Evolutionary conservation across 2,888 invertebrate species (phyloP), one percentile per base, ranked within the genome.

Genomic region (Geotrupes spiniger): DNA sequence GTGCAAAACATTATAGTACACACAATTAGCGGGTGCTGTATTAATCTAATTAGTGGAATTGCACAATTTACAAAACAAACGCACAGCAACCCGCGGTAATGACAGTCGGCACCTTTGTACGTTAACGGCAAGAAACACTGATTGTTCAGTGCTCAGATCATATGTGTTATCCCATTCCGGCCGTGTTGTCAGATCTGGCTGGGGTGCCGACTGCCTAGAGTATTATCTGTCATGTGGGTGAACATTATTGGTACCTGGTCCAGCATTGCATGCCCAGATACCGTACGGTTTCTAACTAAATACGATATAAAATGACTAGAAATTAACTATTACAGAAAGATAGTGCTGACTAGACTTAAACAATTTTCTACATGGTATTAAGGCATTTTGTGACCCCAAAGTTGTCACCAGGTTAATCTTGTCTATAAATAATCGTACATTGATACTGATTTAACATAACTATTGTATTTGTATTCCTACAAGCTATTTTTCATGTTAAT

Each of bases 261-360:
- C 11, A n/a, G 33, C 15, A 33, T 33, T 33, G 14, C 15, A 33
- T 17, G 8, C 2, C 25, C 38, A 25, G 38, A 38, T 25, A 38
- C 12, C 25, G 15, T 36, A 12, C 40, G 27, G 49, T 29, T 42
- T 53, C 52, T 56, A 60, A 58, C 55, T 60, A 60, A 60, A 62
- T 57, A 58, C 33, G 11, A 47, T 42, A 60, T 52, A 55, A 52
- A 54, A 63, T 57, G 65, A 67, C 65, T 68, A 68, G 65, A 67
- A 64, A 57, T 53, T 52, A 60, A 63, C 59, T 61, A 60, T 58
- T 61, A 62, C 58, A 56, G 60, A 64, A 62, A 65, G 64, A 60
- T 64, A 58, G 67, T 69, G 69, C 68, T 66, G 66, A 69, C 70
- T 71, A 71, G 68, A 68, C 62, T 46, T 66, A 68, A 62, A 62